Evolutionary conservation across 2,888 invertebrate species (phyloP).

Genomic region (Neoascia interrupta): DNA sequence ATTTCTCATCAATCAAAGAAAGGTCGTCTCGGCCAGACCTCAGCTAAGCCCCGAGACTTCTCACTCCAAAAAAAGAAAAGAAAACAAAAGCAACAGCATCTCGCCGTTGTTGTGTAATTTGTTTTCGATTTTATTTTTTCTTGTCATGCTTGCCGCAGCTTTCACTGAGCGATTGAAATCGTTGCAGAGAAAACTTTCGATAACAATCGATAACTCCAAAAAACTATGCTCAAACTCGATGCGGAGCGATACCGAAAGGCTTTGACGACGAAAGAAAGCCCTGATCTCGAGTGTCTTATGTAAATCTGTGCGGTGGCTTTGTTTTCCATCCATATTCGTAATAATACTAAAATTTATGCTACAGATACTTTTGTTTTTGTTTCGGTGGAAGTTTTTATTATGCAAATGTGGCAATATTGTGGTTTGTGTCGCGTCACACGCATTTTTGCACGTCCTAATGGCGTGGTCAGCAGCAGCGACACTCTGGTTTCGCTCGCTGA

Average conservation of each 20-base stretch:
- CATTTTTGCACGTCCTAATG: slow-evolving; percentile 59
- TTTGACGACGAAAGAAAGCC: too few species aligned
- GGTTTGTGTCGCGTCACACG: slow-evolving; percentile 4
- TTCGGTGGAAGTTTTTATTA: too few species aligned
- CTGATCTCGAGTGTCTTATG: too few species aligned
- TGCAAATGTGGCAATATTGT: slow-evolving; percentile 44
- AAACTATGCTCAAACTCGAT: slow-evolving; percentile 18
- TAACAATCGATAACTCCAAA: slow-evolving; percentile 38
- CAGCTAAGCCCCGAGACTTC: not conserved
- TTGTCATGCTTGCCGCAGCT: slow-evolving; percentile 17
- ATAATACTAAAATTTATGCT: too few species aligned
- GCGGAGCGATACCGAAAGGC: too few species aligned
- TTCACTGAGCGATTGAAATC: slow-evolving; percentile 14
- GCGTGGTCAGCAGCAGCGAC: slow-evolving; percentile 37
- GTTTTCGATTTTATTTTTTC: not conserved
- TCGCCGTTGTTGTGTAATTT: slow-evolving; percentile 31
- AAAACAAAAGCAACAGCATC: slow-evolving; percentile 4
- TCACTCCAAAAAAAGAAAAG: not conserved
- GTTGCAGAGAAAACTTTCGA: slow-evolving; percentile 40
- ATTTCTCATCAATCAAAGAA: slow-evolving; percentile 48
- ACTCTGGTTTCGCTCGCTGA: slow-evolving; percentile 36
- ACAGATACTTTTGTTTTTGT: too few species aligned
- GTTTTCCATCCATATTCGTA: too few species aligned
- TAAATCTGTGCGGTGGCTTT: too few species aligned
- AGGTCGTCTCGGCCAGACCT: slow-evolving; percentile 20